Evolutionary conservation across 2,888 invertebrate genomes (phyloP).

Genomic region (Hypomecis punctinalis): DNA sequence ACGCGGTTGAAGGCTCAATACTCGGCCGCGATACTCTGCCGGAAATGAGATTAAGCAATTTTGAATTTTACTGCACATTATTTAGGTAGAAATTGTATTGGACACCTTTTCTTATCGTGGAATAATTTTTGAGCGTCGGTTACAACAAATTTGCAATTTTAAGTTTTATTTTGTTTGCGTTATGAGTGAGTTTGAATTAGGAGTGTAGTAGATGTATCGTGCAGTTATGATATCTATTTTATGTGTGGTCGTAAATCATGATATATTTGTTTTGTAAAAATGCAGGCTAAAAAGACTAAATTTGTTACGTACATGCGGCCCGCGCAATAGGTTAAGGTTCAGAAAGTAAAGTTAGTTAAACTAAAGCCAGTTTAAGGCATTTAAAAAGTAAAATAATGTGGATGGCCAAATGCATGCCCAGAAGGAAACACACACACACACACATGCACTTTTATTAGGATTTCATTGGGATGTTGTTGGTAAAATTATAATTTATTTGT

Average conservation of each 20-base stretch:
- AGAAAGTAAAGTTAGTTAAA: too few species aligned
- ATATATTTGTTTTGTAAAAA: neutral
- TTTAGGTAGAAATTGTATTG: slow-evolving; percentile 14
- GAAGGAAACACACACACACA: too few species aligned
- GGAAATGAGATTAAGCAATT: slow-evolving; percentile 23
- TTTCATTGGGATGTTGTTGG: too few species aligned
- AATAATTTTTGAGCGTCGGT: slow-evolving; percentile 21
- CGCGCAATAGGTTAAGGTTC: too few species aligned
- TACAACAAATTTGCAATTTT: slow-evolving; percentile 3
- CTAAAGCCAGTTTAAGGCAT: too few species aligned
- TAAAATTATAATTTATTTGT: too few species aligned
- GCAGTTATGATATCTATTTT: neutral
- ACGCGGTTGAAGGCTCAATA: slow-evolving; percentile 47
- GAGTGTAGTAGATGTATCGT: neutral
- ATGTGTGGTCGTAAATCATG: neutral
- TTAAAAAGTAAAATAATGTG: too few species aligned
- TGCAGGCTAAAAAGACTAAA: neutral
- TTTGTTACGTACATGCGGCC: too few species aligned
- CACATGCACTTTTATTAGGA: too few species aligned
- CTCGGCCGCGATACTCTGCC: slow-evolving; percentile 18
- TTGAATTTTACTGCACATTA: slow-evolving; percentile 16
- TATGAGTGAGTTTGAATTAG: slow-evolving; percentile 13
- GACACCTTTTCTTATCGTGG: slow-evolving; percentile 21
- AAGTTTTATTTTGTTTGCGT: slow-evolving; percentile 12
- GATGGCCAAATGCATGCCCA: too few species aligned